Evolutionary conservation across 37 sponge, comb jelly and placozoan species (phyloP), one percentile per base, ranked within the genome.

Genomic region (Petrosia ficiformis): DNA sequence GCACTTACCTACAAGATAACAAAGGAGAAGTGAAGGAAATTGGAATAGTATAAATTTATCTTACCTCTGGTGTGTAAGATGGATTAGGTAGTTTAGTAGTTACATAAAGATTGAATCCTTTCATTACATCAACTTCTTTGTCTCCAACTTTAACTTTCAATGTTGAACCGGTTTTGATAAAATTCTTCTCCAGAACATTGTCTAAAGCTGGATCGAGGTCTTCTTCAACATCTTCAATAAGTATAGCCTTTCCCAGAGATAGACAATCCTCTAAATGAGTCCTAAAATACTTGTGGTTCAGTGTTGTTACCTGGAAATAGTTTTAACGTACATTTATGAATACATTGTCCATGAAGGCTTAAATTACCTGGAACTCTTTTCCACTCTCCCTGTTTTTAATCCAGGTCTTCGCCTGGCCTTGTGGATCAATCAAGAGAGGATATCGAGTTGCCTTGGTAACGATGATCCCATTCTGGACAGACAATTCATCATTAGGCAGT

Each of bases 111-210:
- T 87, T 76, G 70, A 99, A 99, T 26, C 99, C 99, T 42, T 80
- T 82, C 99, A 99, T 96, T 30, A 99, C 99, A 56, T 99, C 99
- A 31, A 99, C 87, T 68, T 99, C 99, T 71, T 99, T 99, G 86
- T 99, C 99, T 57, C 99, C 99, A 52, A 99, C 99, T 79, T 99
- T 95, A 44, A 99, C 90, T 78, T 99, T 99, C 43, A 91, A 68
- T 39, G 85, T 86, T 28, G 82, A 77, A 34, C 99, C 99, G 63
- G 89, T 67, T 78, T 96, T 95, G 78, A 99, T 99, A 87, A 99
- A 99, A 73, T 99, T 99, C 86, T 99, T 99, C 72, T 99, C 99
- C 58, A 99, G 86, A 36, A 99, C 94, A 79, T 99, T 99, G 67
- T 99, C 99, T 28, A 99, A 89, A 37, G 85, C 91, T 1, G 99